These are phyloP conservation scores for Tetragonula clypearis DNA, from an alignment of 1,140 invertebrate genomes.

Conservation along the genomic window DNA sequence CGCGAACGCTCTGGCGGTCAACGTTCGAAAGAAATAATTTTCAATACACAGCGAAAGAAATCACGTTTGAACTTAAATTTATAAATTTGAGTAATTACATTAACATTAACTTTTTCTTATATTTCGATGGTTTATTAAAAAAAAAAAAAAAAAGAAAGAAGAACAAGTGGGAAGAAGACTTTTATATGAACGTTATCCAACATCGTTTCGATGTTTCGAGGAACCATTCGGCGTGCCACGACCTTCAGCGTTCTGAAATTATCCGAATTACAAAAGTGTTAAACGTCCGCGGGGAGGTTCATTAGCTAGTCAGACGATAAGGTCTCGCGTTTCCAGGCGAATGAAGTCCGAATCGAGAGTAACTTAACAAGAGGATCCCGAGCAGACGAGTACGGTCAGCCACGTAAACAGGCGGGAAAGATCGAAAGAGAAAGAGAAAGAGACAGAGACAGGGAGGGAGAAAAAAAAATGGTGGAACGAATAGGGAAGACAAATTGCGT, in stretches of 20 bases:
- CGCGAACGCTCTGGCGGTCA: too few relatives aligned
- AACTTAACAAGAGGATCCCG: constrained; percentile 44
- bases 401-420: background rate
- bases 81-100: too few relatives aligned
- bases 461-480: background rate
- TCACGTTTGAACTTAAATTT: too few relatives aligned
- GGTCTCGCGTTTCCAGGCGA: constrained; percentile 9
- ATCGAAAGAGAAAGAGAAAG: background rate
- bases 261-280: background rate
- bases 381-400: background rate
- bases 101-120: too few relatives aligned
- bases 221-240: background rate
- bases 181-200: too few relatives aligned
- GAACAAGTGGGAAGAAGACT: too few relatives aligned
- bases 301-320: constrained; percentile 11
- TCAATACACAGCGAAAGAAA: too few relatives aligned
- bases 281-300: background rate
- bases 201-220: background rate
- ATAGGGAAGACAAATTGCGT: constrained; percentile 46
- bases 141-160: too few relatives aligned
- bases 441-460: background rate
- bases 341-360: constrained; percentile 28
- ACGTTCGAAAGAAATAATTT: too few relatives aligned
- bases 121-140: too few relatives aligned
- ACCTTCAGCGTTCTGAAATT: background rate